Evolutionary conservation across 37 sponge, comb jelly and placozoan genomes (phyloP).

Genomic region (Axinella damicornis): DNA sequence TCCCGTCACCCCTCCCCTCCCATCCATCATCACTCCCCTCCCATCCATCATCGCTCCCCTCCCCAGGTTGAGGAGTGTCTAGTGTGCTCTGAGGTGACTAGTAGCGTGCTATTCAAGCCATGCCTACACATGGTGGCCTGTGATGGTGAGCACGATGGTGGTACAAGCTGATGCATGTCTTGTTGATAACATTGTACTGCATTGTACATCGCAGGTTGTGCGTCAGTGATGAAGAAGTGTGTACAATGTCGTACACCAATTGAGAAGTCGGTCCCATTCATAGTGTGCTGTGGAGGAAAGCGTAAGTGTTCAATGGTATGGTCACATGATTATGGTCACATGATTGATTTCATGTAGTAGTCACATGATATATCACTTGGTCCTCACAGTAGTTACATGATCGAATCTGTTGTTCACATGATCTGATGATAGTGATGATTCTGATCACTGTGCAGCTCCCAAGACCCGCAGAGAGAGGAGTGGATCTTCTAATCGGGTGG

Average conservation of each 20-base stretch:
- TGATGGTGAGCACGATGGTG: slow-evolving; percentile 57
- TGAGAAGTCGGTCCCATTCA: slow-evolving; percentile 48
- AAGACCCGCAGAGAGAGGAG: slow-evolving; percentile 32
- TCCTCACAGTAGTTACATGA: too few species aligned
- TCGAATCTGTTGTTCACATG: too few species aligned
- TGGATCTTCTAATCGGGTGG: neutral
- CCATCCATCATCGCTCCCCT: neutral
- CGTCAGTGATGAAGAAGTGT: slow-evolving; percentile 83
- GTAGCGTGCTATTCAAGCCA: slow-evolving; percentile 86
- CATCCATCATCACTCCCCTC: neutral
- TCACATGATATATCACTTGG: too few species aligned
- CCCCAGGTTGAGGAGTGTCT: slow-evolving; percentile 89
- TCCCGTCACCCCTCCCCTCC: too few species aligned
- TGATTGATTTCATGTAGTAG: too few species aligned
- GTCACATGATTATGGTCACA: too few species aligned
- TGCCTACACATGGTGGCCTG: slow-evolving; percentile 94
- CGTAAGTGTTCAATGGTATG: too few species aligned
- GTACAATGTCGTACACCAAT: slow-evolving; percentile 59
- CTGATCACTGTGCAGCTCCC: slow-evolving; percentile 13
- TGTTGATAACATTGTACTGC: neutral
- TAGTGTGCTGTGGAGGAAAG: slow-evolving; percentile 66
- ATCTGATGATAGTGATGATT: too few species aligned
- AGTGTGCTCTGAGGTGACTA: slow-evolving; percentile 84
- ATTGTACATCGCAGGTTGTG: slow-evolving; percentile 54
- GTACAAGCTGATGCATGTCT: too few species aligned